Percentiles rank a stretch among this genome's conserved stretches.
Evolutionary conservation across 2,797 vertebrate species (phyloP).

Genomic region (Leptatherina wallacei): DNA sequence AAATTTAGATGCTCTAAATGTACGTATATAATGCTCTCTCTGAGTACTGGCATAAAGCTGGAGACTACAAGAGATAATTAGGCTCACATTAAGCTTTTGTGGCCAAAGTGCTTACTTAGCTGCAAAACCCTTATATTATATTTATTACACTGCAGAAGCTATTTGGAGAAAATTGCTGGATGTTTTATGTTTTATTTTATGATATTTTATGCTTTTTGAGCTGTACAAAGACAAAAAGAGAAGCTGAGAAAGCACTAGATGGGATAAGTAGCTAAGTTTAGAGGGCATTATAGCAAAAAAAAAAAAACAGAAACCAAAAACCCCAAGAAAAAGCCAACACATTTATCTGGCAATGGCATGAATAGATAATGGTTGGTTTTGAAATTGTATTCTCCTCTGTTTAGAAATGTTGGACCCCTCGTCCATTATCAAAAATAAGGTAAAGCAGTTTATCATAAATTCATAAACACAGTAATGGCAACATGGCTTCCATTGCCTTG

Average conservation of each 20-base stretch:
- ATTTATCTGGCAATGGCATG: slow-evolving; percentile 2
- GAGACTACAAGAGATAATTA: slow-evolving; percentile 12
- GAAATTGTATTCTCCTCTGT: background rate
- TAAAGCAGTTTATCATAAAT: background rate
- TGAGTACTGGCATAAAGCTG: slow-evolving; percentile 3
- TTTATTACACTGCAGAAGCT: slow-evolving; percentile 18
- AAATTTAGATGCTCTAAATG: slow-evolving; percentile 1
- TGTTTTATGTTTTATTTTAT: slow-evolving; percentile 40
- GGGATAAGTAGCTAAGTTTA: slow-evolving; percentile 19
- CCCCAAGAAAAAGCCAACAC: background rate
- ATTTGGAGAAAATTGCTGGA: slow-evolving; percentile 30
- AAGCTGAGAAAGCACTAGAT: slow-evolving; percentile 11
- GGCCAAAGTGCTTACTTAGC: slow-evolving; percentile 16
- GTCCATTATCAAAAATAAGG: background rate
- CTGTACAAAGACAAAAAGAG: slow-evolving; percentile 22
- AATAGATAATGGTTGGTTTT: background rate
- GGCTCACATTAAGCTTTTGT: slow-evolving; percentile 6
- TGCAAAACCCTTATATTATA: slow-evolving; percentile 27
- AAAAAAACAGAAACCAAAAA: background rate
- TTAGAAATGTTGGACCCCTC: background rate
- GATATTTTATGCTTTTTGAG: slow-evolving; percentile 35
- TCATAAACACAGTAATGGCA: background rate
- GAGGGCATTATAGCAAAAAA: slow-evolving; percentile 1
- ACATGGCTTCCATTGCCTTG: background rate
- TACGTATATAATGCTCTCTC: background rate